Evolutionary conservation across 2,888 invertebrate species (phyloP).

Genomic region (Linyphia triangularis): DNA sequence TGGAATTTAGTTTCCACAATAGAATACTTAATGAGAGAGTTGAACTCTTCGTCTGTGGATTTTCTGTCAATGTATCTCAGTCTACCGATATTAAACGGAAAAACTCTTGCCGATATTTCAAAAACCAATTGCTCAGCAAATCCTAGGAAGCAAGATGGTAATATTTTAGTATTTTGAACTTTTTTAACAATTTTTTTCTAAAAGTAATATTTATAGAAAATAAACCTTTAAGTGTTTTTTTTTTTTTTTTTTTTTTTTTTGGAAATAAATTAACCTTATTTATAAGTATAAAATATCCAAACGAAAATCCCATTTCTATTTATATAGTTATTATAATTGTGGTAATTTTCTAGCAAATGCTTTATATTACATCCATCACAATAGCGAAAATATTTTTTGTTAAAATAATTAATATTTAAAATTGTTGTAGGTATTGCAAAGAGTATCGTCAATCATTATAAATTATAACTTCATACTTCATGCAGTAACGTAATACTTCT

Average conservation of each 20-base stretch:
- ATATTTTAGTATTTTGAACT: background rate
- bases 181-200: background rate
- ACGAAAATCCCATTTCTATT: background rate
- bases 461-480: no score
- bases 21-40: slow-evolving; percentile 28
- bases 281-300: background rate
- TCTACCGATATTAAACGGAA: background rate
- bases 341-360: no score
- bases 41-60: background rate
- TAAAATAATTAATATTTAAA: no score
- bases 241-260: background rate
- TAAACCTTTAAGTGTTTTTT: background rate
- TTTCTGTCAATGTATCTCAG: background rate
- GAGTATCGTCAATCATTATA: no score
- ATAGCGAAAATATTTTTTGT: no score
- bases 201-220: background rate
- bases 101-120: background rate
- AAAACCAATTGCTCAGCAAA: background rate
- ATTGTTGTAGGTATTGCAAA: no score
- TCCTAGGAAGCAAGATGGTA: background rate
- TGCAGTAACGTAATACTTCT: no score
- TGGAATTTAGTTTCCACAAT: slow-evolving; percentile 28
- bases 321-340: no score
- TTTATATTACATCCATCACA: no score
- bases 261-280: background rate